These are phyloP conservation scores for Sclerodermus sp. DNA, from an alignment of 2,888 invertebrate genomes.

Conservation along the genomic window DNA sequence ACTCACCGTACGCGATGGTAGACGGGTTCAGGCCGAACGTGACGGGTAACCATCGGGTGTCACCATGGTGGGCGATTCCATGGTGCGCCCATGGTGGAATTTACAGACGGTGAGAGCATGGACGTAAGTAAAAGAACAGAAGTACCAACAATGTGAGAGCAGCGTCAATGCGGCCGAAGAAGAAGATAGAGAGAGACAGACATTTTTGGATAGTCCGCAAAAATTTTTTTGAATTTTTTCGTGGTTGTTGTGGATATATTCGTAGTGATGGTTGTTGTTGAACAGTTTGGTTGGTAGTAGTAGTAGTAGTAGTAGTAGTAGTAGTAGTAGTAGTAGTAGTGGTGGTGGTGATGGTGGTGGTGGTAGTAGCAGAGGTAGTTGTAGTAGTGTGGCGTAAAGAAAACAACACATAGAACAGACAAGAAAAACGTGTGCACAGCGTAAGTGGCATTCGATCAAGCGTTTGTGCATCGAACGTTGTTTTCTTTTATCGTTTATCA, in stretches of 20 bases:
- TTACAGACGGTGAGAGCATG: constrained; percentile 36
- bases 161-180: constrained; percentile 48
- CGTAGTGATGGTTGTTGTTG: constrained; percentile 18
- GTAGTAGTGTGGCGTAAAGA: constrained; percentile 49
- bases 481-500: no score
- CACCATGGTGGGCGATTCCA: constrained; percentile 39
- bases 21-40: constrained; percentile 49
- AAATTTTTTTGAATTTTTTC: constrained; percentile 12
- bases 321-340: constrained; percentile 23
- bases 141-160: constrained; percentile 57
- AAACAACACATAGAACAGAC: constrained; percentile 58
- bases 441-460: constrained; percentile 56
- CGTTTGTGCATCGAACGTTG: constrained; percentile 32
- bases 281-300: constrained; percentile 16
- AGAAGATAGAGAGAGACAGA: constrained; percentile 4
- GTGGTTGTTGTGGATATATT: constrained; percentile 13
- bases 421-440: constrained; percentile 54
- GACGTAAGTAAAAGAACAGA: constrained; percentile 55
- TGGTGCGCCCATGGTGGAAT: constrained; percentile 34
- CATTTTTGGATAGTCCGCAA: constrained; percentile 10
- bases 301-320: constrained; percentile 17
- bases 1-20: constrained; percentile 57
- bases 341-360: constrained; percentile 28
- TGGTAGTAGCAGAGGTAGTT: constrained; percentile 28
- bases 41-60: constrained; percentile 43